These are phyloP conservation scores for Cebus imitator DNA, from an alignment of 2,113 vertebrate species.

Conservation along the genomic window DNA sequence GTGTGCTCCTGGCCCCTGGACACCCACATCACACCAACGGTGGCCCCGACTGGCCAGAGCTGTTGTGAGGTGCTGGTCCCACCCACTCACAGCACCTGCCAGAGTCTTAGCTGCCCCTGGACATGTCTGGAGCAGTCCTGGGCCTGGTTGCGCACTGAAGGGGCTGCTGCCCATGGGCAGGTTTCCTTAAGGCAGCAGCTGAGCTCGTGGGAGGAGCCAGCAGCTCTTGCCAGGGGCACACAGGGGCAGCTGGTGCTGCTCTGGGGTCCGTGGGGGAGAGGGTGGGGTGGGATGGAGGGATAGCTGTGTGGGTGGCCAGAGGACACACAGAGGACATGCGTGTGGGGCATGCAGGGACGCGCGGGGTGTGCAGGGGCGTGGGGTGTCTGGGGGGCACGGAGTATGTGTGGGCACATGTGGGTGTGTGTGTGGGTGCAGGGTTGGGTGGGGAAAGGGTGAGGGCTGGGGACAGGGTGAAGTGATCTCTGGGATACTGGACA, in stretches of 20 bases:
- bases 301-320: not conserved
- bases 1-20: not conserved
- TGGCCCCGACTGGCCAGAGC: not conserved
- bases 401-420: too few species aligned
- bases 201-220: not conserved
- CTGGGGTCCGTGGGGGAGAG: not conserved
- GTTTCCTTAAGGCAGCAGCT: not conserved
- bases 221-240: not conserved
- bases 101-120: not conserved
- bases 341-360: too few species aligned
- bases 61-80: not conserved
- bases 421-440: not conserved
- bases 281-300: not conserved
- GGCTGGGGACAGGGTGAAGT: not conserved
- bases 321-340: accelerated
- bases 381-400: too few species aligned
- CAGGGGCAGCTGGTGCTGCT: not conserved
- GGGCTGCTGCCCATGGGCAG: not conserved
- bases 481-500: too few species aligned
- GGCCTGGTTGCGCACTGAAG: not conserved
- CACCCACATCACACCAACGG: not conserved
- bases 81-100: not conserved
- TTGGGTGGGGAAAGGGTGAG: not conserved
- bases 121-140: not conserved
- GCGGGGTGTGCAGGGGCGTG: not conserved